Conservation (phyloP, 2,113 vertebrate genomes). For the Cebus imitator region DNA sequence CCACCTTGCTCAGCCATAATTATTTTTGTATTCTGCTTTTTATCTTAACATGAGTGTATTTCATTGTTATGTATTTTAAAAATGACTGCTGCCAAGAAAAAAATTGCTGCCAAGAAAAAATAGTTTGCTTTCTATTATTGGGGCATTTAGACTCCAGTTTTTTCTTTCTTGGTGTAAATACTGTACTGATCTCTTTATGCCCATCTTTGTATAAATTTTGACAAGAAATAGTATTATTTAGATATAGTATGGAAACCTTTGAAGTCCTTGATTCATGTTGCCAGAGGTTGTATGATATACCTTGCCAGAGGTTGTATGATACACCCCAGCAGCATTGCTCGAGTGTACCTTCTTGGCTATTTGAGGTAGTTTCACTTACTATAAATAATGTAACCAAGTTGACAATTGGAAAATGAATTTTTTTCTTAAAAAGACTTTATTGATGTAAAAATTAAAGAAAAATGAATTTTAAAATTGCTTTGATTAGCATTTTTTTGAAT, state of each 20-base stretch:
- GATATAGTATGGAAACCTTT: background rate
- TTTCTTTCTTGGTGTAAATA: background rate
- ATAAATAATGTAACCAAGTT: background rate
- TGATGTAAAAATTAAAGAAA: background rate
- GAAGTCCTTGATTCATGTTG: background rate
- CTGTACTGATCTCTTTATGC: background rate
- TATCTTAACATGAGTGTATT: background rate
- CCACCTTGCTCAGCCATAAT: background rate
- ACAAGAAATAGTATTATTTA: background rate
- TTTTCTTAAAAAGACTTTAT: background rate
- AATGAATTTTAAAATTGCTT: background rate
- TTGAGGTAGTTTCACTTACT: background rate
- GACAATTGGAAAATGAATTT: background rate
- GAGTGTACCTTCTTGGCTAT: background rate
- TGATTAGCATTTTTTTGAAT: background rate
- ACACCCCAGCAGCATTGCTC: background rate
- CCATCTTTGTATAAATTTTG: background rate
- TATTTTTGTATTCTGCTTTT: background rate
- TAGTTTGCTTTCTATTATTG: background rate
- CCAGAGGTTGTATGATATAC: background rate
- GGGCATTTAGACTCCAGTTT: background rate
- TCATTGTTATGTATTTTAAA: background rate
- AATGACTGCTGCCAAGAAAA: background rate
- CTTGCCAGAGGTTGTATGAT: background rate
- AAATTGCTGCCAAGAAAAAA: background rate